Conservation (phyloP, 2,113 vertebrate genomes). For the Prunella fulvescens region DNA sequence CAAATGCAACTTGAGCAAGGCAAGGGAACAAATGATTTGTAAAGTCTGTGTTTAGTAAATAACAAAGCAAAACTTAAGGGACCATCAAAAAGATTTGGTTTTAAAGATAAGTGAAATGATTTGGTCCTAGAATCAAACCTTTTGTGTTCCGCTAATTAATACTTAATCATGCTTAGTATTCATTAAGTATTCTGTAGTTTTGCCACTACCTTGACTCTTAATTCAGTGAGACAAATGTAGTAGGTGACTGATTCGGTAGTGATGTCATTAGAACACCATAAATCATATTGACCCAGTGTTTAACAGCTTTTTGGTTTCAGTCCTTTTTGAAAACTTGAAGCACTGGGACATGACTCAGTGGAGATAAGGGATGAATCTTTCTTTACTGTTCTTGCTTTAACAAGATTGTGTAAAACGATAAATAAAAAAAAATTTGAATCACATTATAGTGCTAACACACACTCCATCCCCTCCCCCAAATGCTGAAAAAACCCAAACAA, state of each 20-base stretch:
- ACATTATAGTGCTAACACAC: not conserved
- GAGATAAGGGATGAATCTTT: not conserved
- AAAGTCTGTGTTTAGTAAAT: constrained; percentile 25
- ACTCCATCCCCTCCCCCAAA: rapidly evolving
- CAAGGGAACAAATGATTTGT: not conserved
- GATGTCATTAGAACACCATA: not conserved
- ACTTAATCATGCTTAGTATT: not conserved
- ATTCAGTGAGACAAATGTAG: not conserved
- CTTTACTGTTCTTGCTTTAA: not conserved
- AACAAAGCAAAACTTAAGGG: constrained; percentile 45
- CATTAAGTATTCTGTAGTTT: not conserved
- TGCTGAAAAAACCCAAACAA: not conserved
- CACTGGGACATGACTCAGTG: not conserved
- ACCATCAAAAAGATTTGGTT: not conserved
- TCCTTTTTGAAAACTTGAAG: not conserved
- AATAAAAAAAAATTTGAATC: not conserved
- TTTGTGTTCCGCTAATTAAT: not conserved
- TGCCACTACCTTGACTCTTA: not conserved
- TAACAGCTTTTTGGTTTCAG: not conserved
- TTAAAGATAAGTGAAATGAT: constrained; percentile 11
- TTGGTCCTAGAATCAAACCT: not conserved
- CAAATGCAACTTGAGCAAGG: not conserved
- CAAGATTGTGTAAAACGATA: not conserved
- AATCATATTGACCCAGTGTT: not conserved
- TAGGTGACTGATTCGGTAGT: not conserved